Evolutionary conservation across 2,888 invertebrate species (phyloP).

Genomic region (Macrophya alboannulata): DNA sequence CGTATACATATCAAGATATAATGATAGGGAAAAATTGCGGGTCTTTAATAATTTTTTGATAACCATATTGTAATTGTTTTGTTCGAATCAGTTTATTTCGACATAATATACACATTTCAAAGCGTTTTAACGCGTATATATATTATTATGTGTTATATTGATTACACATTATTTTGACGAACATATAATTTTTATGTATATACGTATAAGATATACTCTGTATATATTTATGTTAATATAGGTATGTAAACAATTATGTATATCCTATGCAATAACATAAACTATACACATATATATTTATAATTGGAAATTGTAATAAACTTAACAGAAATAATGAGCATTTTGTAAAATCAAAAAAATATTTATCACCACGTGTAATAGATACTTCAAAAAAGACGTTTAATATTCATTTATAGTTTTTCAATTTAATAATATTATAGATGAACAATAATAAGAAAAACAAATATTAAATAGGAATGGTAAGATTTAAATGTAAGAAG

Average conservation of each 20-base stretch:
- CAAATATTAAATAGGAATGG: neutral
- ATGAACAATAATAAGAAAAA: neutral
- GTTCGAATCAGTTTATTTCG: conserved; percentile 3
- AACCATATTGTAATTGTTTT: neutral
- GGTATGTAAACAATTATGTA: neutral
- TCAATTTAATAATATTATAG: neutral
- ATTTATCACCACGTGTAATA: neutral
- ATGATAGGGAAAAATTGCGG: neutral
- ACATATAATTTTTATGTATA: neutral
- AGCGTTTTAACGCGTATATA: neutral
- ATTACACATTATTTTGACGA: conserved; percentile 1
- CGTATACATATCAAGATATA: neutral
- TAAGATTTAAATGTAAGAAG: neutral
- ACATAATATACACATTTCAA: neutral
- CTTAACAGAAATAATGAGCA: neutral
- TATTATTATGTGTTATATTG: neutral
- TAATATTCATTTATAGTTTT: neutral
- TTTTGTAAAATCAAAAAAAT: neutral
- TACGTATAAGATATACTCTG: neutral
- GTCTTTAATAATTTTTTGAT: neutral
- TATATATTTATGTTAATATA: neutral
- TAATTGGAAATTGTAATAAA: neutral
- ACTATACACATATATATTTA: neutral
- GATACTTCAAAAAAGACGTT: neutral
- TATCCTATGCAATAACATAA: neutral